A percentile compares a stretch with the other conserved stretches of the same genome.
Conservation (phyloP, 1,140 invertebrate genomes). For the Bacillus rossius region DNA sequence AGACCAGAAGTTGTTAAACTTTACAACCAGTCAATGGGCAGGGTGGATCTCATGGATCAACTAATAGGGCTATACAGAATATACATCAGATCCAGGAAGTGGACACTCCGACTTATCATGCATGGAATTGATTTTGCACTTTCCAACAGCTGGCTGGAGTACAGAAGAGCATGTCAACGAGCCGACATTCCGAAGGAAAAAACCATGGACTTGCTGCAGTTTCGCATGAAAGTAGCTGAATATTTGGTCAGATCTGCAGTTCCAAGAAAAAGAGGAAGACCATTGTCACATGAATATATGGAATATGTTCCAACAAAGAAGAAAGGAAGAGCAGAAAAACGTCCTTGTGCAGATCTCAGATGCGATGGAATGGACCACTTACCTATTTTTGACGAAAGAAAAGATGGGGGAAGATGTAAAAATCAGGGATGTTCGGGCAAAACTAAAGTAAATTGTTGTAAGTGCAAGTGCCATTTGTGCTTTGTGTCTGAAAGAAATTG, state of each 20-base stretch:
- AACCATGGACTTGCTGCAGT: neutral
- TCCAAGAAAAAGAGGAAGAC: no score
- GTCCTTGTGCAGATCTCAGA: constrained; percentile 1
- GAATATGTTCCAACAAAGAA: no score
- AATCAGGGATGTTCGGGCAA: no score
- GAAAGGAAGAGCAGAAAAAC: no score
- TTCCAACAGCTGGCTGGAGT: constrained; percentile 30
- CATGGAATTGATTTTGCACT: constrained; percentile 25
- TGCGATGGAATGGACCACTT: constrained; percentile 7
- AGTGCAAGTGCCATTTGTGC: no score
- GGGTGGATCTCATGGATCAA: constrained; percentile 37
- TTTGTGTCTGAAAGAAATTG: no score
- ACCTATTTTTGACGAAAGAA: no score
- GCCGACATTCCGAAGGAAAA: neutral
- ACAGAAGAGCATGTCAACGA: constrained; percentile 18
- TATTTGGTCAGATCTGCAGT: no score
- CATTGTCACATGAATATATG: no score
- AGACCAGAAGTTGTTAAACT: constrained; percentile 17
- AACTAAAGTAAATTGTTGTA: no score
- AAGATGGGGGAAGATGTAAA: no score
- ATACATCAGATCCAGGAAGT: constrained; percentile 33
- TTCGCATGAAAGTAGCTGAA: neutral
- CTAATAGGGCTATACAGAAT: constrained; percentile 25
- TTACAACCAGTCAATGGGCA: constrained; percentile 31
- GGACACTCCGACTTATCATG: constrained; percentile 34